Evolutionary conservation across 2,888 invertebrate species (phyloP), one percentile per base, ranked within the genome.

Genomic region (Chirona hameri): DNA sequence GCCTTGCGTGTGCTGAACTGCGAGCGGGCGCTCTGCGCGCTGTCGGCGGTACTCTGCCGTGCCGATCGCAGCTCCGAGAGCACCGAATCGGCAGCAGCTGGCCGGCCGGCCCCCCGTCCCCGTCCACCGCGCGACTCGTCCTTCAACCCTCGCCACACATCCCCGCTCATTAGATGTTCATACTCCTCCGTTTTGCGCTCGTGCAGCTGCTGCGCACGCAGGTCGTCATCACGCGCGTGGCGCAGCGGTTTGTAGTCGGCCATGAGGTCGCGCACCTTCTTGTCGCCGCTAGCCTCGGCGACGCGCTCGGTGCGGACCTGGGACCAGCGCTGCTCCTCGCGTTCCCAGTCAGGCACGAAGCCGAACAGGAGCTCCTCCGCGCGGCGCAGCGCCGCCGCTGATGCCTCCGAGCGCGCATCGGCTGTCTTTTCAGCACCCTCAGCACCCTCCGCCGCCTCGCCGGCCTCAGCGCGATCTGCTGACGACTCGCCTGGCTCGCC

Each of bases 281-380:
- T 39, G 76, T 76, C 76, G 21, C 46, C 46, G 76, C 9, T 46
- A 24, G 9, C 15, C 24, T 76, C 76, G 39, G 76, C 76, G 76
- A 76, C 21, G 24, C 76, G 76, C 9, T 76, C 76, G 9, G 76
- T 76, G 76, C 76, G 76, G 24, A 76, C 76, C 39, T 18, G 39
- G 9, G 76, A 76, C 76, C 76, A 76, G 39, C 46, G 39, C 76
- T 76, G 76, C 76, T 76, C 76, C 46, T 76, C 76, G 76, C 46
- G 76, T 46, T 76, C 76, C 76, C 76, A 76, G 76, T 76, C 76
- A 24, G 76, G 76, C 24, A 76, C 76, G 76, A 76, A 76, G 76
- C 76, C 76, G 46, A 76, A 76, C 39, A 76, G 46, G 21, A 76
- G 76, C 76, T 76, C 76, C 76, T 76, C 76, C 24, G 76, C 76